These are phyloP conservation scores for Balaeniceps rex DNA, from an alignment of 2,113 vertebrate genomes.

Conservation along the genomic window DNA sequence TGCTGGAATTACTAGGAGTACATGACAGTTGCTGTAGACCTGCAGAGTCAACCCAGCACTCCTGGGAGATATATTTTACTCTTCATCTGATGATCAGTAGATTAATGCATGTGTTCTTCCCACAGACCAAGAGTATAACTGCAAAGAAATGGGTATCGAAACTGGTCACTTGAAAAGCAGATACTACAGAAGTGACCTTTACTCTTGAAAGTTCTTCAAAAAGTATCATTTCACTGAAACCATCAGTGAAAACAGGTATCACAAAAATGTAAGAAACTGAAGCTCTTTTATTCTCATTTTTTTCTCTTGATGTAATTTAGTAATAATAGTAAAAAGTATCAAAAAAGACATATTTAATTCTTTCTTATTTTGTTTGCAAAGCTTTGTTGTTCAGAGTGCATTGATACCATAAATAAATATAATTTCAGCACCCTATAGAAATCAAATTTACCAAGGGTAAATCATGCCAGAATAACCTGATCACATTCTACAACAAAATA, in stretches of 20 bases:
- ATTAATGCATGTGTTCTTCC: not conserved
- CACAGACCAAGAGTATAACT: not conserved
- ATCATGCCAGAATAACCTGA: not conserved
- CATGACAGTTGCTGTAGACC: not conserved
- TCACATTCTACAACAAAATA: not conserved
- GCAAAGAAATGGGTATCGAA: not conserved
- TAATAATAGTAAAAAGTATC: not conserved
- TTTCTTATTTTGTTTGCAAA: not conserved
- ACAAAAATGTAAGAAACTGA: not conserved
- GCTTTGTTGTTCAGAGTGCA: not conserved
- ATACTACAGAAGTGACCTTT: not conserved
- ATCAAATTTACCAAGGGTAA: not conserved
- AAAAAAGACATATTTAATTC: not conserved
- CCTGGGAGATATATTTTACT: not conserved
- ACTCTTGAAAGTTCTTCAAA: not conserved
- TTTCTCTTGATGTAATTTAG: not conserved
- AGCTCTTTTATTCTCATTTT: not conserved
- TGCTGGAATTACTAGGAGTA: not conserved
- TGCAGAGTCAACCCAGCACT: not conserved
- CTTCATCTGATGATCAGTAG: not conserved
- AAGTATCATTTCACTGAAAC: not conserved
- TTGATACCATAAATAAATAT: not conserved
- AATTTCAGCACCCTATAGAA: not conserved
- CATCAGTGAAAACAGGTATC: not conserved
- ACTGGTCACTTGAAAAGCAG: not conserved